Percentiles rank a stretch among this genome's conserved stretches.
phyloP scores from a whole-genome alignment of 2,888 invertebrate genomes.

The Polydrusus tereticollis region DNA sequence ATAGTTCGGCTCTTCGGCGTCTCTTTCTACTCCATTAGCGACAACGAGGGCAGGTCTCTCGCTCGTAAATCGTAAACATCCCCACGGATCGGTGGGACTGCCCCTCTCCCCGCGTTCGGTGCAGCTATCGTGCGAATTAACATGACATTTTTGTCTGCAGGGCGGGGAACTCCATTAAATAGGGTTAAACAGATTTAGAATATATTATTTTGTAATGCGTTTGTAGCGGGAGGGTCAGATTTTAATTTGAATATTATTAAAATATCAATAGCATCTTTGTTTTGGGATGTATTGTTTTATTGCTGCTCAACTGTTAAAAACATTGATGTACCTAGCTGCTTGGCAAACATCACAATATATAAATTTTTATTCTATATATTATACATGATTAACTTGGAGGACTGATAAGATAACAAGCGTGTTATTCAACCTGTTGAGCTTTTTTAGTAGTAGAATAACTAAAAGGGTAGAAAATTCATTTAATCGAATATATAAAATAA shows the following conservation, averaged over 20 bases:
- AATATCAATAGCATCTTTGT: background rate
- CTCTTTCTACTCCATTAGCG: conserved; percentile 60
- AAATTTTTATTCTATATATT: no score
- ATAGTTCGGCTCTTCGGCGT: conserved; percentile 57
- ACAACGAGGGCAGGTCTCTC: conserved; percentile 53
- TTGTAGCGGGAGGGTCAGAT: background rate
- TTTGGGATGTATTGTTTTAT: background rate
- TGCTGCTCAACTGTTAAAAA: background rate
- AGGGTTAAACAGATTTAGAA: conserved; percentile 29
- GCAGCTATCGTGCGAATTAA: conserved; percentile 49
- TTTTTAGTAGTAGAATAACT: no score
- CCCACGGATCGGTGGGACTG: conserved; percentile 47
- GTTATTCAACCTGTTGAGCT: no score
- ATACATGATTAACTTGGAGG: no score
- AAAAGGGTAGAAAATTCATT: no score
- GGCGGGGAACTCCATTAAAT: conserved; percentile 43
- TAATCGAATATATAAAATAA: no score
- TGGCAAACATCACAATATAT: no score
- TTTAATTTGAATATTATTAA: background rate
- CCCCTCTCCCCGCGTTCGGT: conserved; percentile 52
- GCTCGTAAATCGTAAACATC: conserved; percentile 65
- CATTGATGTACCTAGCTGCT: no score
- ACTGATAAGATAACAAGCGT: no score
- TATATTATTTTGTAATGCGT: conserved; percentile 22
- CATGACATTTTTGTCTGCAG: conserved; percentile 49